Percentiles rank a stretch among this genome's conserved stretches.
These are phyloP conservation scores for Clamator glandarius DNA, from an alignment of 2,797 vertebrate species.

Conservation along the genomic window DNA sequence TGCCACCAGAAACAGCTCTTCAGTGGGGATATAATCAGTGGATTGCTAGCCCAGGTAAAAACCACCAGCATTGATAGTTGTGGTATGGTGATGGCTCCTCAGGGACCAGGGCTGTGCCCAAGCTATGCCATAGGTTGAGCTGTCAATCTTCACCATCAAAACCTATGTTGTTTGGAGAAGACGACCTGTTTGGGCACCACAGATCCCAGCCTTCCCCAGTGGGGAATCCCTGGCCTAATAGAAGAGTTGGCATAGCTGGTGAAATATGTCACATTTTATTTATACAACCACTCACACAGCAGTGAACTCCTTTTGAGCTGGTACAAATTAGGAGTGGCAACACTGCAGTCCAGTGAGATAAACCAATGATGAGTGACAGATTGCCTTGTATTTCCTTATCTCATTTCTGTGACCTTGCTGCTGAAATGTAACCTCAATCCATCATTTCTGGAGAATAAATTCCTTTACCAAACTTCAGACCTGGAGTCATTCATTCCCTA, in stretches of 20 bases:
- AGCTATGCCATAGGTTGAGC: background rate
- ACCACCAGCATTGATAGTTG: background rate
- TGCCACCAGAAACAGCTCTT: background rate
- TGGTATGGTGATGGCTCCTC: background rate
- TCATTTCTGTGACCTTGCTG: conserved; percentile 24
- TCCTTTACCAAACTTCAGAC: background rate
- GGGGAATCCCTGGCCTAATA: background rate
- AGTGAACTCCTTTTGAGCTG: background rate
- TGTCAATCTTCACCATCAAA: background rate
- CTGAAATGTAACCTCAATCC: conserved; percentile 21
- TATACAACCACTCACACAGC: background rate
- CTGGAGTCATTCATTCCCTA: background rate
- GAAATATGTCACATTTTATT: background rate
- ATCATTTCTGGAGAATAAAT: conserved; percentile 28
- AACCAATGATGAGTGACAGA: background rate
- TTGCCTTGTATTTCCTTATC: conserved; percentile 35
- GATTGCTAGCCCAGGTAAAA: background rate
- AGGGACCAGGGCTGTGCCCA: background rate
- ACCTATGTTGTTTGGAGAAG: background rate
- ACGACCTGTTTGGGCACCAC: background rate
- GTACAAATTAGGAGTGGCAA: background rate
- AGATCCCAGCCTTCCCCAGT: rapidly evolving
- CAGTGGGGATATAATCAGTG: background rate
- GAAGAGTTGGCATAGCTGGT: background rate
- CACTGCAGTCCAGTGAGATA: background rate